Percentiles rank a stretch among this genome's conserved stretches.
These are phyloP conservation scores for Hymenochirus boettgeri DNA, from an alignment of 2,113 vertebrate species.

Conservation along the genomic window DNA sequence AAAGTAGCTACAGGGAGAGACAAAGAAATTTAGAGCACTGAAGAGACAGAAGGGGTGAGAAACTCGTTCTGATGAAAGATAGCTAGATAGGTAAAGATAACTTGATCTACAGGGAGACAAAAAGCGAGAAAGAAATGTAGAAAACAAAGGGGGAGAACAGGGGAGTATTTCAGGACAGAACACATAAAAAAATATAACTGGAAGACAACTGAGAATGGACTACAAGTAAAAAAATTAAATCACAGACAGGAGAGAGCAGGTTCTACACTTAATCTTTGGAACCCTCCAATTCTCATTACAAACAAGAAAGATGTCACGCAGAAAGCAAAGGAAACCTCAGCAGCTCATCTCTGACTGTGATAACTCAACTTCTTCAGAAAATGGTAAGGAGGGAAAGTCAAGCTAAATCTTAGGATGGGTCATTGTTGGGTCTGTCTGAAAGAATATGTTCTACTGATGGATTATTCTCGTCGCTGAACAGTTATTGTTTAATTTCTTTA, in stretches of 20 bases:
- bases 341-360: conserved; percentile 61
- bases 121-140: conserved; percentile 44
- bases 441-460: conserved; percentile 2
- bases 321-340: conserved; percentile 63
- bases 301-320: conserved; percentile 57
- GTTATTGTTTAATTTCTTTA: no score
- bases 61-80: conserved; percentile 37
- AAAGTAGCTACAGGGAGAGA: conserved; percentile 35
- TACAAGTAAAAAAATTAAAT: not conserved
- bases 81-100: conserved; percentile 41
- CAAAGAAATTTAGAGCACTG: conserved; percentile 23
- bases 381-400: conserved; percentile 51
- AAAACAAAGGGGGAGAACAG: conserved; percentile 34
- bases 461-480: no score
- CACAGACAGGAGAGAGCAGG: conserved; percentile 18
- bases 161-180: not conserved
- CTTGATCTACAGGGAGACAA: conserved; percentile 31
- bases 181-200: not conserved
- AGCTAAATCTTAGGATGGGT: conserved; percentile 36
- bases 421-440: conserved; percentile 4
- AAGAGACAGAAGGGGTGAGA: not conserved
- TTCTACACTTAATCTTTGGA: conserved; percentile 25
- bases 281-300: not conserved
- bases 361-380: conserved; percentile 56
- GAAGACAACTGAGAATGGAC: not conserved